Conservation (phyloP, 2,113 vertebrate genomes). For the Pycnonotus jocosus region DNA sequence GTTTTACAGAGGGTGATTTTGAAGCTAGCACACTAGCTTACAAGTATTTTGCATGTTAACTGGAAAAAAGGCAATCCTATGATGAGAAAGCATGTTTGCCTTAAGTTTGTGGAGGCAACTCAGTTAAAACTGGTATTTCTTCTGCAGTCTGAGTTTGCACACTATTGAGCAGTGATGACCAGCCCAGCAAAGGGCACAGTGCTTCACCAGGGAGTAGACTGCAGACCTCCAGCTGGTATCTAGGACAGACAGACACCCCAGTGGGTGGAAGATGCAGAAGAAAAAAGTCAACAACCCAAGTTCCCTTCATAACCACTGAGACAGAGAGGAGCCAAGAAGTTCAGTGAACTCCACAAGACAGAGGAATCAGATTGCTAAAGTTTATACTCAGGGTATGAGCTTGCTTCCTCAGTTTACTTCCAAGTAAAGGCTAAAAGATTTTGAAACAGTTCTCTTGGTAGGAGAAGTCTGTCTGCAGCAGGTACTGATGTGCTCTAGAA, state of each 20-base stretch:
- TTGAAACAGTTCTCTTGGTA: background rate
- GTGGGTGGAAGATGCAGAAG: background rate
- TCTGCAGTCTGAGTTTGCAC: background rate
- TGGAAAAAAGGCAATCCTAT: background rate
- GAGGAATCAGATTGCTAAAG: background rate
- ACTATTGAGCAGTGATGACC: background rate
- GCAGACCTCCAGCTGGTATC: background rate
- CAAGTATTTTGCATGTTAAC: background rate
- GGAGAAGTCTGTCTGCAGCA: background rate
- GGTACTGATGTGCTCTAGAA: background rate
- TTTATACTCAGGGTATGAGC: background rate
- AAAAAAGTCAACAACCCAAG: background rate
- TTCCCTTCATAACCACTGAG: background rate
- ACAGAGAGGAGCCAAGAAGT: background rate
- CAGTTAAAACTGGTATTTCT: accelerated
- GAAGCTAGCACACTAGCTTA: background rate
- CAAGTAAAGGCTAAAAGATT: background rate
- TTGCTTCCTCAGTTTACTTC: background rate
- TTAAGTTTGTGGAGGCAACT: background rate
- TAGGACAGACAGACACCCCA: background rate
- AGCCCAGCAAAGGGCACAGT: background rate
- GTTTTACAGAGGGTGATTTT: background rate
- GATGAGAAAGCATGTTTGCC: background rate
- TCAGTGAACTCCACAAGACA: background rate
- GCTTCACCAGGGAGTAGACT: background rate